Percentiles rank a stretch among this genome's conserved stretches.
These are phyloP conservation scores for Columba guinea DNA, from an alignment of 2,797 vertebrate genomes.

Conservation along the genomic window DNA sequence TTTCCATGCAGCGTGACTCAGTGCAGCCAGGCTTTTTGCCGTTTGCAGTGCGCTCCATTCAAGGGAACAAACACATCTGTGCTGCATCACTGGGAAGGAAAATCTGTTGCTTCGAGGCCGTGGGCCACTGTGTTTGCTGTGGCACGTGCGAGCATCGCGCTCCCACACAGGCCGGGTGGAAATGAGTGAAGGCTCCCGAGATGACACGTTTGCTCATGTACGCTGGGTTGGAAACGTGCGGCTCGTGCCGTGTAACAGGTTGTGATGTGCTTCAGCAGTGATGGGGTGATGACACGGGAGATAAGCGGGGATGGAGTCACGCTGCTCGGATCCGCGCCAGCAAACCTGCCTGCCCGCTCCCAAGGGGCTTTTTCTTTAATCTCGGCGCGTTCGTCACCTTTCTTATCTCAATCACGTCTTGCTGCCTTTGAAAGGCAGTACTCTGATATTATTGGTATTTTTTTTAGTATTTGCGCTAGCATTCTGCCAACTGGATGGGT, in stretches of 20 bases:
- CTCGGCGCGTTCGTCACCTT: not conserved
- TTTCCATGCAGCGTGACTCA: not conserved
- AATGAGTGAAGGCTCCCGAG: not conserved
- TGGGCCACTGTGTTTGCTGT: not conserved
- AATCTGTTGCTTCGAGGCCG: not conserved
- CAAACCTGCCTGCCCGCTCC: not conserved
- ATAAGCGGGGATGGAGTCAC: not conserved
- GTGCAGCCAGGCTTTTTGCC: not conserved
- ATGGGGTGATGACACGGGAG: not conserved
- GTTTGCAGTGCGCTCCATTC: not conserved
- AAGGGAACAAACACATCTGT: not conserved
- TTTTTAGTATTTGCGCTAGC: not conserved
- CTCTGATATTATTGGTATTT: not conserved
- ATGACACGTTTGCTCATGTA: not conserved
- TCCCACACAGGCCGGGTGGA: not conserved
- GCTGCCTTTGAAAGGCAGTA: not conserved
- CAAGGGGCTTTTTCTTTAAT: not conserved
- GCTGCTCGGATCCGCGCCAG: not conserved
- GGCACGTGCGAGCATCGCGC: not conserved
- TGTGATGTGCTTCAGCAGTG: not conserved
- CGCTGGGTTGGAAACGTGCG: accelerated
- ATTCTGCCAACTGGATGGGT: not conserved
- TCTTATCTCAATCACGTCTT: not conserved
- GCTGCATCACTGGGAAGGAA: not conserved
- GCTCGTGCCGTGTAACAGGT: not conserved